Evolutionary conservation across 2,797 vertebrate genomes (phyloP).

Genomic region (Apogon hyalosoma): DNA sequence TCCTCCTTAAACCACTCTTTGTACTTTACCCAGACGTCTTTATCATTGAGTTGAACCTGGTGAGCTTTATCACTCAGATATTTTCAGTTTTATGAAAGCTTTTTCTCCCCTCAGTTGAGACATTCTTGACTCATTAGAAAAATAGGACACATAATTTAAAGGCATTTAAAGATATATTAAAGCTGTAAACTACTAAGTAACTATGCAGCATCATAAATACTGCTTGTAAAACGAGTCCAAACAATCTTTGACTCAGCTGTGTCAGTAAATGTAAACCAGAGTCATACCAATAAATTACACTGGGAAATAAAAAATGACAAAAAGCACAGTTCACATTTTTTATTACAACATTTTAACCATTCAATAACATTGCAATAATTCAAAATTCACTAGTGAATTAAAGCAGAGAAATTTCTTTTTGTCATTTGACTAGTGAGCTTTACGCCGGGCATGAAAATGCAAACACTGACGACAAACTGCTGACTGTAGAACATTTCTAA

Average conservation of each 20-base stretch:
- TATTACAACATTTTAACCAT: constrained; percentile 96
- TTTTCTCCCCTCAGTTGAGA: constrained; percentile 4
- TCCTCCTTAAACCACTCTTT: constrained; percentile 61
- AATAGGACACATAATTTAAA: constrained; percentile 4
- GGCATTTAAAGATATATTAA: constrained; percentile 11
- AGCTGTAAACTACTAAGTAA: neutral
- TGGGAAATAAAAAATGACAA: constrained; percentile 99
- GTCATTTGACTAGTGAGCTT: constrained; percentile 15
- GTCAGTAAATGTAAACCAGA: constrained; percentile 59
- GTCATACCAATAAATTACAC: constrained; percentile 86
- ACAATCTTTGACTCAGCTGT: constrained; percentile 22
- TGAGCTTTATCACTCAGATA: constrained; percentile 9
- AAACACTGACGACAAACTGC: constrained; percentile 40
- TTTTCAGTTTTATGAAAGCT: constrained; percentile 10
- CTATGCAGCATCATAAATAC: constrained; percentile 10
- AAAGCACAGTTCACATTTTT: constrained; percentile 99
- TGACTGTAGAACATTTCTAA: constrained; percentile 34
- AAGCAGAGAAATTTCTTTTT: constrained; percentile 41
- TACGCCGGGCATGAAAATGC: constrained; percentile 4
- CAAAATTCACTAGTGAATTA: constrained; percentile 77
- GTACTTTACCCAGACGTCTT: constrained; percentile 73
- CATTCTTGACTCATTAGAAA: constrained; percentile 7
- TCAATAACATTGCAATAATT: constrained; percentile 93
- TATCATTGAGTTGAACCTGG: neutral
- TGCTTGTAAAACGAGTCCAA: constrained; percentile 20